Evolutionary conservation across 2,113 vertebrate genomes (phyloP), one percentile per base, ranked within the genome.

Genomic region (Riparia riparia): DNA sequence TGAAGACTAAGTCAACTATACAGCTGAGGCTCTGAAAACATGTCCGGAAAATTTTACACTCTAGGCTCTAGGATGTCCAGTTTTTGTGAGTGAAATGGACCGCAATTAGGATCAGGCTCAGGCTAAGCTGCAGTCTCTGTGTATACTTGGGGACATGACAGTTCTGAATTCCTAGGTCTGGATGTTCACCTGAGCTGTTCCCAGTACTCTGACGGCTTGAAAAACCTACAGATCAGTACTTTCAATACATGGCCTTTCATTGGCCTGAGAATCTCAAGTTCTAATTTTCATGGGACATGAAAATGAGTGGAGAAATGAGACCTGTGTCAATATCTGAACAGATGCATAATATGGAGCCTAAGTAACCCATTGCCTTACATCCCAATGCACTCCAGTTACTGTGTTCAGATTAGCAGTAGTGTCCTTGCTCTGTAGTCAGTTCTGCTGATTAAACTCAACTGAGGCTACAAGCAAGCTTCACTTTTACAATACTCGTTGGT

Each of bases 61-160:
- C 19, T 34, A 12, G 34, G 42, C 31, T 42, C 37, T 51, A 60
- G 20, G 24, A 51, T 76, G 31, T 21, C 29, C 0, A 0, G 0
- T 1, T 61, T 65, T 76, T 61, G 31, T 45, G n/a, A 80, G 18
- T 39, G 22, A 92, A 88, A 71, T 5, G 3, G 14, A 18, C 42
- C n/a, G 45, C 13, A 3, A 5, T 34, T 37, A 42, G 0, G 3
- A 14, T 25, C 10, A 72, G 47, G 9, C 24, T 82, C 15, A 58
- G 20, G 10, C 28, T 85, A 24, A 68, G 22, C 7, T 56, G n/a
- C 7, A 66, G 24, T 42, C 7, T 50, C 4, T 26, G 7, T 39
- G 7, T 45, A 42, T 29, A 13, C 15, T 22, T 45, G 17, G 34
- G 12, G 12, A 83, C 4, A 12, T 21, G 17, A 51, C 4, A 53